Base-by-base conservation (phyloP, 2,113 vertebrate genomes). In the Pandion haliaetus region DNA sequence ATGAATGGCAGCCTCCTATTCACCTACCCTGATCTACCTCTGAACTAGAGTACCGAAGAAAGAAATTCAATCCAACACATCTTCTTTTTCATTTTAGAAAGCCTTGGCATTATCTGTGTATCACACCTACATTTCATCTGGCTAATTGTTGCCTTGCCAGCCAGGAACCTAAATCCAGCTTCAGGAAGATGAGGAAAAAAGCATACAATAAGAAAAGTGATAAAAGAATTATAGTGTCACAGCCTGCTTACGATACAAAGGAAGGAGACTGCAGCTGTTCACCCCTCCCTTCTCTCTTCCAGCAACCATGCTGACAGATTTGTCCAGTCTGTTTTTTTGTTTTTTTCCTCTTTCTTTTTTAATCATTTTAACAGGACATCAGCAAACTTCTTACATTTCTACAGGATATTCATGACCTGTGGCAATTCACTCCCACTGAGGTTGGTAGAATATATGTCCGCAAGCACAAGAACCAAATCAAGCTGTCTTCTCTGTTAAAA, bases 401-500 rank as follows among this genome's bases (percentile, higher is more conserved):
- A 38, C 23, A 67, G 29, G 25, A 49, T 67, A 89, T 95, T 76
- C 21, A 40, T 11, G 3, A 79, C n/a, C 20, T 82, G 28, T 52
- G 32, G 66, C 66, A 90, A 76, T 12, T 85, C 28, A 19, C 13
- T 76, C 12, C 7, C 38, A 52, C 36, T 62, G 34, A 66, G 9
- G 4, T 7, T 67, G 63, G 38, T 42, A 55, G 57, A 76, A 74
- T 0, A 1, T 12, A 19, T 58, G 38, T 45, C 52, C 1, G 1
- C 54, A 84, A 81, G 40, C 25, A 66, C 16, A 58, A 74, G 55
- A 63, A 81, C 34, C 1, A 3, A 93, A 62, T 71, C 20, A 86
- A 87, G 15, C 13, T 61, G 50, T 67, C 25, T 58, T 47, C 31
- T 65, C 40, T 8, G 4, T 66, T 88, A 78, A 87, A 81, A 85